A percentile compares a stretch with the other conserved stretches of the same genome.
phyloP scores from a whole-genome alignment of 2,797 vertebrate species.

The Typhlichthys eigenmanni region DNA sequence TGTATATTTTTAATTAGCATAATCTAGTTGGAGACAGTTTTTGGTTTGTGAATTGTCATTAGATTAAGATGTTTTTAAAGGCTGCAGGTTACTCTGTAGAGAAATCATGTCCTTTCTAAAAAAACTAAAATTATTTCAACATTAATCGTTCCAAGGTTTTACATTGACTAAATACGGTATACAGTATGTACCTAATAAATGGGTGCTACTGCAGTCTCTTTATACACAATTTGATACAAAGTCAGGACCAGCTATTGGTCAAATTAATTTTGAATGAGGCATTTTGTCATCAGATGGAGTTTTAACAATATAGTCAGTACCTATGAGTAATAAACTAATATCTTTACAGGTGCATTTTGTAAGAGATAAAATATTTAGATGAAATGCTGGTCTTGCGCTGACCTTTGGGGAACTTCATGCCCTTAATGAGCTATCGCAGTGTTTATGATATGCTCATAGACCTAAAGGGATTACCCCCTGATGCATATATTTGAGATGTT shows the following conservation, averaged over 20 bases:
- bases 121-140: neutral
- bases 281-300: neutral
- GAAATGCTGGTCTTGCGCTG: slow-evolving; percentile 18
- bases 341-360: slow-evolving; percentile 5
- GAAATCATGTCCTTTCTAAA: slow-evolving; percentile 9
- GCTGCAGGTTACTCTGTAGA: slow-evolving; percentile 8
- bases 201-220: slow-evolving; percentile 17
- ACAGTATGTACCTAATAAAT: slow-evolving; percentile 22
- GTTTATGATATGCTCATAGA: slow-evolving; percentile 17
- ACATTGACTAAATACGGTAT: slow-evolving; percentile 21
- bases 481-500: slow-evolving; percentile 17
- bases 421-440: slow-evolving; percentile 63
- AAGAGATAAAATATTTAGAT: slow-evolving; percentile 19
- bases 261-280: slow-evolving; percentile 8
- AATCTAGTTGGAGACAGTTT: too few species aligned
- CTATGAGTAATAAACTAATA: neutral
- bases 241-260: neutral
- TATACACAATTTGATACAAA: slow-evolving; percentile 17
- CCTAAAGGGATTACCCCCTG: slow-evolving; percentile 63
- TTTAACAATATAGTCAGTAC: neutral
- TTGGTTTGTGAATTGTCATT: too few species aligned
- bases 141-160: slow-evolving; percentile 14
- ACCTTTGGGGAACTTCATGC: slow-evolving; percentile 67
- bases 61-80: neutral
- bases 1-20: too few species aligned